Evolutionary conservation across 2,888 invertebrate genomes (phyloP).

Genomic region (Heliconius charithonia): DNA sequence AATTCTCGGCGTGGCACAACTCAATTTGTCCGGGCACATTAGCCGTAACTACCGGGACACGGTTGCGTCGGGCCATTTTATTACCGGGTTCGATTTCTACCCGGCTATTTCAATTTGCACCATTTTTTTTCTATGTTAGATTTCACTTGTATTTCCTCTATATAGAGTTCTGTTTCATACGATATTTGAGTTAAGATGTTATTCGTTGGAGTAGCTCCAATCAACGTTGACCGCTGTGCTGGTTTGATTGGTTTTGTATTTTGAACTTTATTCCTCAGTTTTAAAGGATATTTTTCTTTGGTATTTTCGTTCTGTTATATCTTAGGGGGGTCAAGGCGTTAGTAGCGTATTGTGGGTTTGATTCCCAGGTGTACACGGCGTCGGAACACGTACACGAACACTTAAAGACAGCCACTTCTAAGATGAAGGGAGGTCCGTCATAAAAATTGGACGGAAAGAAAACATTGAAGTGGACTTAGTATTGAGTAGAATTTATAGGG

Average conservation of each 20-base stretch:
- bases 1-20: slow-evolving; percentile 78
- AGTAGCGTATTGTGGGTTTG: slow-evolving; percentile 79
- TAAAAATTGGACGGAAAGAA: slow-evolving; percentile 79
- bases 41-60: slow-evolving; percentile 79
- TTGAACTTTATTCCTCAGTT: slow-evolving; percentile 46
- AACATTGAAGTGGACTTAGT: slow-evolving; percentile 50
- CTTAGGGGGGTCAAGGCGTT: slow-evolving; percentile 72
- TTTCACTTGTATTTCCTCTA: slow-evolving; percentile 32
- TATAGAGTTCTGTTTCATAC: slow-evolving; percentile 53
- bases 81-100: slow-evolving; percentile 61
- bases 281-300: slow-evolving; percentile 55
- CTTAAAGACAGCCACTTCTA: slow-evolving; percentile 79
- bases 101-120: slow-evolving; percentile 78
- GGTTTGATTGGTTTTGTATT: slow-evolving; percentile 40
- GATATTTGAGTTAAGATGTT: slow-evolving; percentile 55
- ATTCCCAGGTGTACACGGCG: slow-evolving; percentile 82
- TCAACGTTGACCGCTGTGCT: slow-evolving; percentile 73
- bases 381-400: slow-evolving; percentile 77
- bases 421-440: slow-evolving; percentile 82
- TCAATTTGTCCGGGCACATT: slow-evolving; percentile 81
- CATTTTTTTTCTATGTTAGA: slow-evolving; percentile 49
- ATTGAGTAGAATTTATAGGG: slow-evolving; percentile 46
- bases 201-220: slow-evolving; percentile 58
- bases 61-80: slow-evolving; percentile 76
- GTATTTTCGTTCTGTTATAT: slow-evolving; percentile 29